phyloP scores from a whole-genome alignment of 1,140 invertebrate genomes.

The Sycophila sp. region DNA sequence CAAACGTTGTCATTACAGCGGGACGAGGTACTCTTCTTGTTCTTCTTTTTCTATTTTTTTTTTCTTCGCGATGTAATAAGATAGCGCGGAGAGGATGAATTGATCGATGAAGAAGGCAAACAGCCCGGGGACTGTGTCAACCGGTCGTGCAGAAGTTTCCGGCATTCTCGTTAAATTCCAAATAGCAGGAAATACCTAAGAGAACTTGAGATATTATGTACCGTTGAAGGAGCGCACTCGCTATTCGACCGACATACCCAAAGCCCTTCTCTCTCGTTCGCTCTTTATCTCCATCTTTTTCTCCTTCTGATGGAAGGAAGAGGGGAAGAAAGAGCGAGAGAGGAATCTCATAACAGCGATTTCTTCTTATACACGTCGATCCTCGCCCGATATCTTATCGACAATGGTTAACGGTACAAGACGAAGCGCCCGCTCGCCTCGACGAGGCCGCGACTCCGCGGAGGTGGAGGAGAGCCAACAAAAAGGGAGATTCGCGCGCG shows the following conservation, averaged over 20 bases:
- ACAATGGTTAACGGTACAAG: constrained; percentile 34
- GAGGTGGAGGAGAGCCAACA: background rate
- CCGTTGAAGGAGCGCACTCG: constrained; percentile 22
- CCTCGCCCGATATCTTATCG: constrained; percentile 19
- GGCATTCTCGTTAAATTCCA: background rate
- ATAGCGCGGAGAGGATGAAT: too few relatives aligned
- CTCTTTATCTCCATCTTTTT: constrained; percentile 24
- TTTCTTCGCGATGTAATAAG: too few relatives aligned
- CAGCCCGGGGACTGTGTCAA: too few relatives aligned
- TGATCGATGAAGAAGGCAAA: too few relatives aligned
- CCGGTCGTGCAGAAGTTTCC: too few relatives aligned
- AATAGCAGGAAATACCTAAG: background rate
- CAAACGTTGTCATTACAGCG: too few relatives aligned
- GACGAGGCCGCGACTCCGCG: background rate
- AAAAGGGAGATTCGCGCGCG: background rate
- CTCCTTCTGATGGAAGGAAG: background rate
- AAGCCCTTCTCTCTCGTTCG: constrained; percentile 12
- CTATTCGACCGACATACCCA: constrained; percentile 32
- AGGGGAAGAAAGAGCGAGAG: background rate
- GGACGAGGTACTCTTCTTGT: too few relatives aligned
- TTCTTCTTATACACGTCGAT: constrained; percentile 28
- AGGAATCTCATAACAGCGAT: constrained; percentile 25
- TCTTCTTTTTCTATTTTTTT: too few relatives aligned
- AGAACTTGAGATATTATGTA: constrained; percentile 23
- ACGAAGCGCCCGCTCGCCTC: background rate